Percentiles rank a stretch among this genome's conserved stretches.
Evolutionary conservation across 2,888 invertebrate species (phyloP).

Genomic region (Malacosoma neustria): DNA sequence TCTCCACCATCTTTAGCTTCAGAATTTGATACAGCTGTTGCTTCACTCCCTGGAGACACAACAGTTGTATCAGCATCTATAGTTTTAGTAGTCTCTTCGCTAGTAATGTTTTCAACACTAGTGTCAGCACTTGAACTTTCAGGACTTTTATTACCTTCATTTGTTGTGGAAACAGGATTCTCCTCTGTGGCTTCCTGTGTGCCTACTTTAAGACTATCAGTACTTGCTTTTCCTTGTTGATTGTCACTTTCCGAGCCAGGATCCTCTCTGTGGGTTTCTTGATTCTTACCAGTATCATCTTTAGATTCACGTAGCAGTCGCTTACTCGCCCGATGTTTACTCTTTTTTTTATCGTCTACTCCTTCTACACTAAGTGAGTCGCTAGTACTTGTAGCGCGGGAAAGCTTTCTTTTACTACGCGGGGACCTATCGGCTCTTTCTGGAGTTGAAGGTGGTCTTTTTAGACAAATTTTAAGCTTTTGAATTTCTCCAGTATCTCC

Average conservation of each 20-base stretch:
- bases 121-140: slow-evolving; percentile 15
- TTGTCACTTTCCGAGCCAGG: slow-evolving; percentile 21
- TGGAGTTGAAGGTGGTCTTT: slow-evolving; percentile 72
- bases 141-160: slow-evolving; percentile 30
- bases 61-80: slow-evolving; percentile 44
- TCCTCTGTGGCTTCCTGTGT: slow-evolving; percentile 30
- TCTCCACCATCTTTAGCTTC: slow-evolving; percentile 18
- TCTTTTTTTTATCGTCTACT: slow-evolving; percentile 55
- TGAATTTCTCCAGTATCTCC: slow-evolving; percentile 75
- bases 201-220: slow-evolving; percentile 13
- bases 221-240: slow-evolving; percentile 4
- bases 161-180: slow-evolving; percentile 40
- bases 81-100: slow-evolving; percentile 13
- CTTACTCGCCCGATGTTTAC: slow-evolving; percentile 53
- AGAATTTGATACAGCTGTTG: slow-evolving; percentile 25
- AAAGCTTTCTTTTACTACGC: slow-evolving; percentile 66
- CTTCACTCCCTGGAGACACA: slow-evolving; percentile 40
- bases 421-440: slow-evolving; percentile 68
- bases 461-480: slow-evolving; percentile 78
- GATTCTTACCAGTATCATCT: slow-evolving; percentile 43
- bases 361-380: slow-evolving; percentile 60
- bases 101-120: slow-evolving; percentile 16
- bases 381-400: slow-evolving; percentile 63
- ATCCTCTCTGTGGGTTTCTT: slow-evolving; percentile 46
- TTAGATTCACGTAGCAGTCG: slow-evolving; percentile 43